These are phyloP conservation scores for Ictalurus furcatus DNA, from an alignment of 2,113 vertebrate genomes.

Conservation along the genomic window DNA sequence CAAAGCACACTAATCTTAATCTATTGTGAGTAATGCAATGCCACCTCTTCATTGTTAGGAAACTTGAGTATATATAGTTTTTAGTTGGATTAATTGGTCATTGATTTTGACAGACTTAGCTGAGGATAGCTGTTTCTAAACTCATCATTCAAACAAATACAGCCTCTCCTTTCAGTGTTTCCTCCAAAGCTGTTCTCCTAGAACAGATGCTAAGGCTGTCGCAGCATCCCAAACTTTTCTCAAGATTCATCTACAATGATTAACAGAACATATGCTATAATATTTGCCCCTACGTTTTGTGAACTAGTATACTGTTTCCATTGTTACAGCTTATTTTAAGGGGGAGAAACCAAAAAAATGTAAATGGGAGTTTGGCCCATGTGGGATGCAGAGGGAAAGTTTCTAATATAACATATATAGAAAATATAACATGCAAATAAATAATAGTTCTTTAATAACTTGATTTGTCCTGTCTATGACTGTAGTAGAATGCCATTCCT, in stretches of 20 bases:
- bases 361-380: neutral
- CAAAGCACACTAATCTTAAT: neutral
- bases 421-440: constrained; percentile 30
- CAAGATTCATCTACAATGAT: neutral
- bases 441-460: constrained; percentile 19
- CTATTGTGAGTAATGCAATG: neutral
- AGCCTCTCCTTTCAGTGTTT: neutral
- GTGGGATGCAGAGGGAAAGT: neutral
- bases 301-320: neutral
- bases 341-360: neutral
- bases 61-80: neutral
- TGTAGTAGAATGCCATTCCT: neutral
- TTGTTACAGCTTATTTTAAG: neutral
- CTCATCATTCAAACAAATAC: too few species aligned
- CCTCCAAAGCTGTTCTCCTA: neutral
- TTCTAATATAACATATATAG: neutral
- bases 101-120: neutral
- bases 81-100: too few species aligned
- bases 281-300: neutral
- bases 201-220: neutral
- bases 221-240: neutral
- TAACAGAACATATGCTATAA: neutral
- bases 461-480: neutral
- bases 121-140: too few species aligned
- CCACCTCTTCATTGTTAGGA: neutral